phyloP scores from a whole-genome alignment of 2,888 invertebrate species.

The Euclidia mi region DNA sequence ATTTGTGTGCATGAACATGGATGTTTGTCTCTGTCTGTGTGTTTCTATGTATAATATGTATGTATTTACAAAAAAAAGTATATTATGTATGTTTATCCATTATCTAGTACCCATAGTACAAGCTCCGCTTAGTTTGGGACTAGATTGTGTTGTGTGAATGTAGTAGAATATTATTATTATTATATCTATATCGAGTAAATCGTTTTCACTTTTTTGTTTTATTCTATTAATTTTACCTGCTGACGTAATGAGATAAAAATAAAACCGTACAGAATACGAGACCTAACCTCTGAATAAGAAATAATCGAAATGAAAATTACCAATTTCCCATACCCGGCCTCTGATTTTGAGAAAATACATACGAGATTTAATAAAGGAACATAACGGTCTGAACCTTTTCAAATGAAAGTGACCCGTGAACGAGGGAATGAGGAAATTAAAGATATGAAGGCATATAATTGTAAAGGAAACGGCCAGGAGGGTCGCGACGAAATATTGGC shows the following conservation, averaged over 20 bases:
- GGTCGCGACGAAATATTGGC: conserved; percentile 35
- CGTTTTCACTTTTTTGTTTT: too few species aligned
- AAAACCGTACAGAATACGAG: conserved; percentile 13
- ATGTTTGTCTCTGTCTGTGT: too few species aligned
- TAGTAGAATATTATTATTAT: too few species aligned
- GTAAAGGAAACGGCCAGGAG: conserved; percentile 50
- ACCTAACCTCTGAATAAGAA: conserved; percentile 25
- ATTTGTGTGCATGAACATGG: too few species aligned
- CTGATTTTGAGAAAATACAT: conserved; percentile 34
- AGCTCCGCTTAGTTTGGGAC: too few species aligned
- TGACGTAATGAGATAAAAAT: conserved; percentile 1
- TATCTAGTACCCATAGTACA: too few species aligned
- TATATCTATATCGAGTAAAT: too few species aligned
- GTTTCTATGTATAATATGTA: too few species aligned
- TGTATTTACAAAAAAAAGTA: too few species aligned
- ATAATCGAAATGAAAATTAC: conserved; percentile 43
- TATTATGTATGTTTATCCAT: too few species aligned
- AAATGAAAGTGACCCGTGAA: conserved; percentile 57
- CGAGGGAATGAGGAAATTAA: conserved; percentile 65
- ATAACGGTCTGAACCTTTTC: conserved; percentile 47
- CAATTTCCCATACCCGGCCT: conserved; percentile 48
- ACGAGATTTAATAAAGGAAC: conserved; percentile 31
- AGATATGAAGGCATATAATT: conserved; percentile 66
- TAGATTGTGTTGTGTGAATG: too few species aligned
- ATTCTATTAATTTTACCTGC: too few species aligned